phyloP scores from a whole-genome alignment of 2,113 vertebrate species.

The Saguinus midas region DNA sequence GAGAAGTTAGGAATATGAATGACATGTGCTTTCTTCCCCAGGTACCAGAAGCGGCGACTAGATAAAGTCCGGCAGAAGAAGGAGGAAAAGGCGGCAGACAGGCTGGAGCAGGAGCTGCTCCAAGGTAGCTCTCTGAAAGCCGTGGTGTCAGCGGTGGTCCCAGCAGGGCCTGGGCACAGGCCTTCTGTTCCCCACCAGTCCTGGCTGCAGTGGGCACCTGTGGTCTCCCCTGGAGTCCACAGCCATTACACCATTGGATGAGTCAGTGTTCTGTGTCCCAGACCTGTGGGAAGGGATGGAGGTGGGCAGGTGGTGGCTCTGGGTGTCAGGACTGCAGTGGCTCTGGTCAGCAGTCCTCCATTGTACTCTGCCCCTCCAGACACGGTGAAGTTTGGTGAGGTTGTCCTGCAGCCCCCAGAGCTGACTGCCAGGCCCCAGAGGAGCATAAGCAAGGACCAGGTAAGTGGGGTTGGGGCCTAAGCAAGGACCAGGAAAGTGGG shows the following conservation, averaged over 20 bases:
- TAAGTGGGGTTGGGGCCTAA: slow-evolving; percentile 69
- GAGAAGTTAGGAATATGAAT: not conserved
- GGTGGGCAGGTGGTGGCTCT: too few species aligned
- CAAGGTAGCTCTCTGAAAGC: slow-evolving; percentile 80
- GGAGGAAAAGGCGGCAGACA: slow-evolving; percentile 80
- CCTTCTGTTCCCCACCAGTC: not conserved
- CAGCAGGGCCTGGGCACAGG: not conserved
- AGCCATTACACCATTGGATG: fast-evolving
- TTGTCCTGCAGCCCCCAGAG: slow-evolving; percentile 89
- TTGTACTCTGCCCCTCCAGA: slow-evolving; percentile 79
- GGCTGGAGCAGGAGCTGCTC: slow-evolving; percentile 88
- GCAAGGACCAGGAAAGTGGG: slow-evolving; percentile 83
- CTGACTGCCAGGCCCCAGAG: slow-evolving; percentile 89
- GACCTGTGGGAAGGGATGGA: not conserved
- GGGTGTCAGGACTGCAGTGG: fast-evolving
- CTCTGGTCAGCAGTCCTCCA: not conserved
- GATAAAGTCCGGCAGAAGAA: slow-evolving; percentile 85
- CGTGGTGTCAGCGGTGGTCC: fast-evolving
- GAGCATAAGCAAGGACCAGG: slow-evolving; percentile 78
- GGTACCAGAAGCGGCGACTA: slow-evolving; percentile 84
- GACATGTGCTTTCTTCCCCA: slow-evolving; percentile 63
- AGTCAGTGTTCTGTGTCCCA: not conserved
- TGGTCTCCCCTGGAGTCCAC: fast-evolving
- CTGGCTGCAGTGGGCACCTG: not conserved
- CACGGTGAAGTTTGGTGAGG: slow-evolving; percentile 90